A percentile compares a stretch with the other conserved stretches of the same genome.
These are phyloP conservation scores for Polypedilum vanderplanki DNA, from an alignment of 1,140 invertebrate genomes.

Conservation along the genomic window DNA sequence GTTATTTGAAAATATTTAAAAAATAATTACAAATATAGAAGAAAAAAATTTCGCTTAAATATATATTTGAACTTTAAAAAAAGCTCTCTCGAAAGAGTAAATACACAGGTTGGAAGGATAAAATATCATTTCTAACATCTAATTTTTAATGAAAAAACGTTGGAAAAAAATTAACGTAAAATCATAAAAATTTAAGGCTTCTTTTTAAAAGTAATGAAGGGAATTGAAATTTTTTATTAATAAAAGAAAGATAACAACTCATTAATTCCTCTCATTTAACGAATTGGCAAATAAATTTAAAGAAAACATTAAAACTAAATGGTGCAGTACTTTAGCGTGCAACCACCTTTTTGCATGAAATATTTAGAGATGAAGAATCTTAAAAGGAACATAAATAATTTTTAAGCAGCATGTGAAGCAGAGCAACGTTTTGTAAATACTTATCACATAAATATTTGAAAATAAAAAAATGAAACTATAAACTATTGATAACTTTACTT, in stretches of 20 bases:
- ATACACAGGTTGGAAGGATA: neutral
- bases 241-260: too few species aligned
- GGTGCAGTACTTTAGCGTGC: neutral
- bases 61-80: neutral
- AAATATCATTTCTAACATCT: neutral
- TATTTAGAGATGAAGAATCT: neutral
- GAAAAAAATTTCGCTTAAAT: neutral
- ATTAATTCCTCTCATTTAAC: neutral
- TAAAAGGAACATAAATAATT: neutral
- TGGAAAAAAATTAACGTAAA: too few species aligned
- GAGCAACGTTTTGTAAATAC: constrained; percentile 3
- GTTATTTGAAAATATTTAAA: neutral
- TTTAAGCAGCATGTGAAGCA: neutral
- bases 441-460: constrained; percentile 3
- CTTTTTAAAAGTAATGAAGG: too few species aligned
- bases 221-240: too few species aligned
- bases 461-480: neutral
- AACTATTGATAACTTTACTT: neutral
- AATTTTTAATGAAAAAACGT: too few species aligned
- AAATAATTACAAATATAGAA: constrained; percentile 6
- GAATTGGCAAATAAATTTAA: neutral
- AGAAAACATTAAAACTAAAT: neutral
- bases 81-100: neutral
- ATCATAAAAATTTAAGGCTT: too few species aligned
- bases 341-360: neutral